These are phyloP conservation scores for Nysson spinosus DNA, from an alignment of 2,888 invertebrate species.

Conservation along the genomic window DNA sequence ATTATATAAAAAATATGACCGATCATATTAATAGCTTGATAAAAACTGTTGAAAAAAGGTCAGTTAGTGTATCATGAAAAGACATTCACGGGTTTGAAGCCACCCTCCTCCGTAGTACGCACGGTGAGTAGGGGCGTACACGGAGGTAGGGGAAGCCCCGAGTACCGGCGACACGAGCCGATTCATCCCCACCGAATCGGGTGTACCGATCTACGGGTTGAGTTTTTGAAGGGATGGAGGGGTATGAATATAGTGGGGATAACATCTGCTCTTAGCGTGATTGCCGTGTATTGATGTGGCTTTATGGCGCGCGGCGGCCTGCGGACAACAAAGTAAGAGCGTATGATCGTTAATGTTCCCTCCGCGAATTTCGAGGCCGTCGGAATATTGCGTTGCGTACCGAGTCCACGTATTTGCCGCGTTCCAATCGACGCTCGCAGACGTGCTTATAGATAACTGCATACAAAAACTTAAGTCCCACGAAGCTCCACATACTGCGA, in stretches of 20 bases:
- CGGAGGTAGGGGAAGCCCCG: constrained; percentile 38
- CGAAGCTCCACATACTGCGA: too few species aligned
- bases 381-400: constrained; percentile 33
- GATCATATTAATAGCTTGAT: constrained; percentile 3
- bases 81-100: constrained; percentile 9
- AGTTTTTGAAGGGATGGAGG: constrained; percentile 27
- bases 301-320: constrained; percentile 69
- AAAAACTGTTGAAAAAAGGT: background rate
- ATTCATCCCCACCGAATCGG: constrained; percentile 38
- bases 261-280: constrained; percentile 76
- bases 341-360: constrained; percentile 62
- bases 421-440: constrained; percentile 24
- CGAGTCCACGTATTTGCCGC: constrained; percentile 6
- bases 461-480: too few species aligned
- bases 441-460: too few species aligned
- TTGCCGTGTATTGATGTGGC: constrained; percentile 74
- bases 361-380: constrained; percentile 54
- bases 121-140: constrained; percentile 7
- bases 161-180: constrained; percentile 55
- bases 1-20: too few species aligned
- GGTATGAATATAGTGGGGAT: constrained; percentile 60
- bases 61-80: constrained; percentile 2
- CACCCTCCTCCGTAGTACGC: constrained; percentile 23
- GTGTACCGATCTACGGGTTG: constrained; percentile 33
- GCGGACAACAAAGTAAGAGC: constrained; percentile 65